A percentile compares a stretch with the other conserved stretches of the same genome.
Conservation (phyloP, 2,797 vertebrate species). For the Sebastiscus tertius region DNA sequence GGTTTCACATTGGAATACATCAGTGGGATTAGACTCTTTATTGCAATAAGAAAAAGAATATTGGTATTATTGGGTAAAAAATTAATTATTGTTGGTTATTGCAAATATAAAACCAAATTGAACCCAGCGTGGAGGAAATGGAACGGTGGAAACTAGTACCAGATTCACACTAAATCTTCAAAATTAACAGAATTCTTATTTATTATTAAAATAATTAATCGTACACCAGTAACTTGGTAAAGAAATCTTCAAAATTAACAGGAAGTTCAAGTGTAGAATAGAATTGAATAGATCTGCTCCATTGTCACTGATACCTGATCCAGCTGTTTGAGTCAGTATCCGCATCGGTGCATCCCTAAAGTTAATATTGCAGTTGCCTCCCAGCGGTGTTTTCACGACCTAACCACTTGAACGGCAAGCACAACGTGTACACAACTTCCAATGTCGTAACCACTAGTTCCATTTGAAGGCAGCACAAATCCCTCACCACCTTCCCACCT, state of each 20-base stretch:
- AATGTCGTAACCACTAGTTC: too few species aligned
- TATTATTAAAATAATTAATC: too few species aligned
- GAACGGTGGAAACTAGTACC: rapidly evolving
- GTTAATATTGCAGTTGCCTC: too few species aligned
- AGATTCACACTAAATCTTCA: neutral
- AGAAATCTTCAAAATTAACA: too few species aligned
- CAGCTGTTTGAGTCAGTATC: rapidly evolving
- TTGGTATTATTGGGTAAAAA: neutral
- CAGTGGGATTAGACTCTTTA: neutral
- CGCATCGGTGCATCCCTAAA: too few species aligned
- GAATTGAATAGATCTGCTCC: too few species aligned
- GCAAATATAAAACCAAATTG: neutral
- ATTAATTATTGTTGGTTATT: neutral
- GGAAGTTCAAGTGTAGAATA: too few species aligned
- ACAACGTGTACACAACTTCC: too few species aligned
- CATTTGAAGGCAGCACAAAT: neutral
- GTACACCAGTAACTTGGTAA: too few species aligned
- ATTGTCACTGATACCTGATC: rapidly evolving
- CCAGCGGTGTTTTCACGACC: too few species aligned
- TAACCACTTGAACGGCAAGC: too few species aligned
- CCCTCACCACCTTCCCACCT: neutral
- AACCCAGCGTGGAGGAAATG: neutral
- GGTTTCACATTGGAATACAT: neutral
- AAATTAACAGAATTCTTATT: too few species aligned
- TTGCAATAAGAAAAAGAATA: neutral